Conservation (phyloP, 2,888 invertebrate species). For the Cephus sareptanus region DNA sequence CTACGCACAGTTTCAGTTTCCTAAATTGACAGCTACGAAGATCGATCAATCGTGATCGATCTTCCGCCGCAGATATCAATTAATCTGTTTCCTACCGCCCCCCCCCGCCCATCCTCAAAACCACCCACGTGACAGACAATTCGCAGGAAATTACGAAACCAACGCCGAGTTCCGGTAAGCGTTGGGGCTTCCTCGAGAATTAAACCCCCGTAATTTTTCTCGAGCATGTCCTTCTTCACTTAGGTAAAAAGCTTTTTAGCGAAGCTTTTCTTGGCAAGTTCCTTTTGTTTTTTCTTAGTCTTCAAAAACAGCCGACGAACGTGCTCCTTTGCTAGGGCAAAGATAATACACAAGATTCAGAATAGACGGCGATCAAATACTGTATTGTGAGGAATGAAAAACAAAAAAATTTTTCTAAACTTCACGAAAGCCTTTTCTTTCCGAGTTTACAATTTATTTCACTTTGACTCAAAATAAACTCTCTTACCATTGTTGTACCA, state of each 20-base stretch:
- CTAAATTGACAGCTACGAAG: background rate
- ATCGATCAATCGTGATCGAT: background rate
- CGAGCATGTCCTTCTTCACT: conserved; percentile 28
- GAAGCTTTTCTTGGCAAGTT: conserved; percentile 21
- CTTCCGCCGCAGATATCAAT: background rate
- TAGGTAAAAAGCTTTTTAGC: conserved; percentile 50
- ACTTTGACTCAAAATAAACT: background rate
- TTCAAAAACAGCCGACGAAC: background rate
- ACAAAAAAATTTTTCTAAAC: background rate
- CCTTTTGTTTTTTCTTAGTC: background rate
- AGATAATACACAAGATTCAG: background rate
- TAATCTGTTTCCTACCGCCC: background rate
- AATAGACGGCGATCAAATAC: background rate
- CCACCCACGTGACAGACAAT: background rate
- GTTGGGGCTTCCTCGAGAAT: background rate
- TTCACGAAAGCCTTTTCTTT: background rate
- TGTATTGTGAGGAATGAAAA: background rate
- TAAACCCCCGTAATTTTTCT: background rate
- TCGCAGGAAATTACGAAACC: background rate
- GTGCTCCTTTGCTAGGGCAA: background rate
- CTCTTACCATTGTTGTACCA: background rate
- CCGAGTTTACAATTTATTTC: background rate
- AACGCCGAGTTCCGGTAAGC: background rate
- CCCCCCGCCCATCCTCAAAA: background rate
- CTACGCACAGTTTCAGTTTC: background rate